Evolutionary conservation across 1,140 invertebrate species (phyloP).

Genomic region (Drosophila elegans): DNA sequence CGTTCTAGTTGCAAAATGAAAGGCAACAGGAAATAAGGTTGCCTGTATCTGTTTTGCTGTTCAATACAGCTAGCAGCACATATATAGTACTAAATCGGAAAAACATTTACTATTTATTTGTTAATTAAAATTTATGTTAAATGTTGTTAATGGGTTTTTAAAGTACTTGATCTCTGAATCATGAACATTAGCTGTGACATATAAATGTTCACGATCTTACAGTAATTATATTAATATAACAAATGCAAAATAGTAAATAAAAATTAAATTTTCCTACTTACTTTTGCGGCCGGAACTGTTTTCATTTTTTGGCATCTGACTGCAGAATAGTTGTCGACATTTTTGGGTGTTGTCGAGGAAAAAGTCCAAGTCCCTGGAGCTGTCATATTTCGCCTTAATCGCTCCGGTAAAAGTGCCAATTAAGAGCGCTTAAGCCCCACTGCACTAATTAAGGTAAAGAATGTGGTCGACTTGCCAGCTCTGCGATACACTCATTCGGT

Average conservation of each 20-base stretch:
- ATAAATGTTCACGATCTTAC: no score
- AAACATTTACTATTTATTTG: no score
- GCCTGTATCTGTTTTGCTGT: not conserved
- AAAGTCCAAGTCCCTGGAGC: constrained; percentile 11
- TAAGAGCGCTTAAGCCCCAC: constrained; percentile 62
- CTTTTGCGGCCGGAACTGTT: not conserved
- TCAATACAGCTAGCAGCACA: not conserved
- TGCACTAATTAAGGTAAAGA: constrained; percentile 65
- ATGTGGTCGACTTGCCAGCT: constrained; percentile 35
- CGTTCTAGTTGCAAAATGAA: constrained; percentile 1
- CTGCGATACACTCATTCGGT: constrained; percentile 35
- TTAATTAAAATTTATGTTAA: no score
- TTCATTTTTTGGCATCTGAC: not conserved
- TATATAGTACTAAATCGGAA: not conserved
- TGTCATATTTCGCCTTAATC: constrained; percentile 76
- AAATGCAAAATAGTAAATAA: no score
- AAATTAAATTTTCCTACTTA: not conserved
- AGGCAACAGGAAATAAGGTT: constrained; percentile 7
- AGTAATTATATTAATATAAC: no score
- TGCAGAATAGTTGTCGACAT: constrained; percentile 6
- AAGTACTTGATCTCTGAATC: no score
- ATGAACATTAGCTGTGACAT: no score
- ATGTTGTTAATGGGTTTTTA: no score
- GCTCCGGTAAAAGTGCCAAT: constrained; percentile 74
- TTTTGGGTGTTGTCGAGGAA: constrained; percentile 9